Percentiles rank a stretch among this genome's conserved stretches.
phyloP scores from a whole-genome alignment of 2,113 vertebrate genomes.

The Gila orcuttii region DNA sequence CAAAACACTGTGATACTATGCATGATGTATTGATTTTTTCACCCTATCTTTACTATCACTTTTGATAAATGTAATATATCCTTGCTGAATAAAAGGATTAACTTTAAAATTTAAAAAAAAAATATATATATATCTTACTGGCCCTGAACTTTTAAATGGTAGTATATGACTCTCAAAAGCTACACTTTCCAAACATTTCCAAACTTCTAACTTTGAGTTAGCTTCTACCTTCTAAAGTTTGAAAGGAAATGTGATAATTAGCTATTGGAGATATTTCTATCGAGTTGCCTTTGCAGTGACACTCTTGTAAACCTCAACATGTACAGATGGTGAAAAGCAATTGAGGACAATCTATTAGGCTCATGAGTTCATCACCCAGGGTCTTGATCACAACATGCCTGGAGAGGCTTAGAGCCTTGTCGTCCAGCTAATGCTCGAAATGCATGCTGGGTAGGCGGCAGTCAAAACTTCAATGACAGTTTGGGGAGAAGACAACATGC shows the following conservation, averaged over 20 bases:
- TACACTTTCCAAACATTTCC: neutral
- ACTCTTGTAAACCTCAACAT: neutral
- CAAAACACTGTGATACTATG: too few relatives aligned
- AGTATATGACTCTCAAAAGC: neutral
- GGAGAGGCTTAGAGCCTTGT: neutral
- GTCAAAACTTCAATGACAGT: constrained; percentile 14
- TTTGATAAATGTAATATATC: neutral
- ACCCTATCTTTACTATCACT: neutral
- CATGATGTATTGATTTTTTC: too few relatives aligned
- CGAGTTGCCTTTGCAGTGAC: neutral
- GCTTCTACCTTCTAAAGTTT: too few relatives aligned
- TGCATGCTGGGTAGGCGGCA: constrained; percentile 31
- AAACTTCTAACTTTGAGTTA: neutral
- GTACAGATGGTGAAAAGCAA: neutral
- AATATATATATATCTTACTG: too few relatives aligned
- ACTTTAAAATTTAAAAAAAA: neutral
- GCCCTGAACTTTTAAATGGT: neutral
- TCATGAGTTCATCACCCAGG: neutral
- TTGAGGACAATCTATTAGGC: neutral
- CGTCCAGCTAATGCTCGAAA: neutral
- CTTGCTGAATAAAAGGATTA: neutral
- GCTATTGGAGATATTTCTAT: neutral
- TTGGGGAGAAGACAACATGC: neutral
- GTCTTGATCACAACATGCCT: constrained; percentile 7
- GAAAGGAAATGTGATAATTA: neutral